Evolutionary conservation across 2,113 vertebrate species (phyloP).

Genomic region (Clupea harengus): DNA sequence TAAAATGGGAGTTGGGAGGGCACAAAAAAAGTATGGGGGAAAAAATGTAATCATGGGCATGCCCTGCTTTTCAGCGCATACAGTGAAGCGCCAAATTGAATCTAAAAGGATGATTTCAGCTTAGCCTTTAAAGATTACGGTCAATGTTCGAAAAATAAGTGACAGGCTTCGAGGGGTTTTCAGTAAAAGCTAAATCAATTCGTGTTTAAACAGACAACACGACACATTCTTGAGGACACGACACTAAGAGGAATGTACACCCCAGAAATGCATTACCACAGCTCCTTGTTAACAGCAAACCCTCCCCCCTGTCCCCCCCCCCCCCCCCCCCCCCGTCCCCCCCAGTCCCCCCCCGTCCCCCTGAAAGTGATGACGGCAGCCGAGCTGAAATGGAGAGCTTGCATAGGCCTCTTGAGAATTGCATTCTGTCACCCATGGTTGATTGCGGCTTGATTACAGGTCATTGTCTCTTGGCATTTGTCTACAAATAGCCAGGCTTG

Average conservation of each 20-base stretch:
- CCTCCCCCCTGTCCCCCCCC: not conserved
- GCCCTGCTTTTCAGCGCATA: not conserved
- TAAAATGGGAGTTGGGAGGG: not conserved
- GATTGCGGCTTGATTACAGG: conserved; percentile 48
- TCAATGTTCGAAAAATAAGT: not conserved
- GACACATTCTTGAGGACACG: not conserved
- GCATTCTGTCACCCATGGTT: conserved; percentile 27
- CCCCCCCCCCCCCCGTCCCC: not conserved
- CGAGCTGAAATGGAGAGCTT: not conserved
- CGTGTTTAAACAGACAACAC: not conserved
- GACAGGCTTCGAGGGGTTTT: not conserved
- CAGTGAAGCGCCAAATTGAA: not conserved
- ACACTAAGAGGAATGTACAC: not conserved
- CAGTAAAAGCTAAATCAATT: not conserved
- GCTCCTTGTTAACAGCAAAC: not conserved
- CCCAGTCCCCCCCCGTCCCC: not conserved
- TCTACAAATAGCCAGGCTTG: conserved; percentile 17
- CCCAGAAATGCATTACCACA: not conserved
- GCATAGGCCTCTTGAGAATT: conserved; percentile 3
- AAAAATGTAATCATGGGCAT: not conserved
- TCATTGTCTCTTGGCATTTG: conserved; percentile 31
- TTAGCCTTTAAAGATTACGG: not conserved
- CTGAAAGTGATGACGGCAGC: not conserved
- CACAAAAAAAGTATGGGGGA: not conserved
- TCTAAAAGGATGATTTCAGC: not conserved